phyloP scores from a whole-genome alignment of 2,888 invertebrate genomes.

The Metacarcinus magister region DNA sequence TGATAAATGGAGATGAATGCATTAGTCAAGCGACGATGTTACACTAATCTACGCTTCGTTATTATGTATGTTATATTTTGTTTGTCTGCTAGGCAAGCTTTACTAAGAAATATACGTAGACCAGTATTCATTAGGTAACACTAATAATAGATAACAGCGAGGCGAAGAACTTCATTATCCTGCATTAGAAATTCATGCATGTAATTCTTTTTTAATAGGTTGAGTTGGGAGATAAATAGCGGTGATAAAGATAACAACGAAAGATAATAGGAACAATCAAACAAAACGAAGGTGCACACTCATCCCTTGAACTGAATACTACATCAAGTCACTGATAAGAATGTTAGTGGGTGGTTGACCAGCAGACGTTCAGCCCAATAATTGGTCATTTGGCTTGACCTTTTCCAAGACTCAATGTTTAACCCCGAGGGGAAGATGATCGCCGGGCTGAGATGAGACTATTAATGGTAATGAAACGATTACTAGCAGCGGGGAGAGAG shows the following conservation, averaged over 20 bases:
- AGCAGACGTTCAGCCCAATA: background rate
- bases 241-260: too few relatives aligned
- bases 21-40: background rate
- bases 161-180: background rate
- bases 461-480: slow-evolving; percentile 62
- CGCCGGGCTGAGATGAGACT: slow-evolving; percentile 30
- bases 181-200: background rate
- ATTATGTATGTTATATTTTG: background rate
- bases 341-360: background rate
- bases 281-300: background rate
- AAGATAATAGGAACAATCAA: background rate
- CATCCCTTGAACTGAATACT: background rate
- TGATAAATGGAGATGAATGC: background rate
- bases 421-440: slow-evolving; percentile 39
- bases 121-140: background rate
- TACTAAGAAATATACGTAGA: background rate
- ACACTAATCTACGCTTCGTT: background rate
- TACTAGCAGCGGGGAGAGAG: slow-evolving; percentile 55
- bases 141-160: background rate
- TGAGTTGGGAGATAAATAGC: background rate
- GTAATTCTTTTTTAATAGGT: background rate
- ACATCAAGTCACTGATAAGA: background rate
- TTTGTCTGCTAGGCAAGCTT: background rate
- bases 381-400: slow-evolving; percentile 66
- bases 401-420: slow-evolving; percentile 62